Evolutionary conservation across 2,113 vertebrate species (phyloP).

Genomic region (Proteles cristata): DNA sequence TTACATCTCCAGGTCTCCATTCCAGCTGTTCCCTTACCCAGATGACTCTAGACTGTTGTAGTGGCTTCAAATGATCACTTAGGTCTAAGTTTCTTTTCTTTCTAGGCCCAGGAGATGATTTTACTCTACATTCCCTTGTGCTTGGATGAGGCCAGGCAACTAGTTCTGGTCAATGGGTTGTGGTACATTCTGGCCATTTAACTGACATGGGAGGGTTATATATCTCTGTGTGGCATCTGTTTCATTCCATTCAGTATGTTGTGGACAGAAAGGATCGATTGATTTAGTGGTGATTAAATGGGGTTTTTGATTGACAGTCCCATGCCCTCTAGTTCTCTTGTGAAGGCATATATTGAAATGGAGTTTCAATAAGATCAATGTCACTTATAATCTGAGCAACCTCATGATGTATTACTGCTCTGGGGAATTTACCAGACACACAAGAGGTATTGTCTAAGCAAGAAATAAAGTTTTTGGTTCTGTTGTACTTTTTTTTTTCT

Average conservation of each 20-base stretch:
- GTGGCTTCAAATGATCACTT: neutral
- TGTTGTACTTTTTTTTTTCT: neutral
- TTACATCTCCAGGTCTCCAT: neutral
- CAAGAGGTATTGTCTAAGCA: neutral
- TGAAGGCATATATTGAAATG: neutral
- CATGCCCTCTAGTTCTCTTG: neutral
- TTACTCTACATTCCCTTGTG: neutral
- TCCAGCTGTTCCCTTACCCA: fast-evolving
- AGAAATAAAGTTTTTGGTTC: neutral
- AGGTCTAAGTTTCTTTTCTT: neutral
- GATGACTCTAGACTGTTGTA: neutral
- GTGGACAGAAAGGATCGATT: neutral
- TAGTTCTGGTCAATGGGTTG: neutral
- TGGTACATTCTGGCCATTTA: neutral
- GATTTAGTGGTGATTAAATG: neutral
- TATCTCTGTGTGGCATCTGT: neutral
- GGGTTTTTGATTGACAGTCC: neutral
- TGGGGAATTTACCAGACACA: neutral
- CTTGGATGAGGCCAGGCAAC: neutral
- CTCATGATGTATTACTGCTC: neutral
- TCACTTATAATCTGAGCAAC: neutral
- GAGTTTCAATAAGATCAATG: neutral
- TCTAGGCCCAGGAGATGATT: neutral
- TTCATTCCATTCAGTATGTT: neutral
- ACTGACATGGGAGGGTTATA: neutral